phyloP scores from a whole-genome alignment of 2,888 invertebrate species.

The Caenorhabditis sp. region DNA sequence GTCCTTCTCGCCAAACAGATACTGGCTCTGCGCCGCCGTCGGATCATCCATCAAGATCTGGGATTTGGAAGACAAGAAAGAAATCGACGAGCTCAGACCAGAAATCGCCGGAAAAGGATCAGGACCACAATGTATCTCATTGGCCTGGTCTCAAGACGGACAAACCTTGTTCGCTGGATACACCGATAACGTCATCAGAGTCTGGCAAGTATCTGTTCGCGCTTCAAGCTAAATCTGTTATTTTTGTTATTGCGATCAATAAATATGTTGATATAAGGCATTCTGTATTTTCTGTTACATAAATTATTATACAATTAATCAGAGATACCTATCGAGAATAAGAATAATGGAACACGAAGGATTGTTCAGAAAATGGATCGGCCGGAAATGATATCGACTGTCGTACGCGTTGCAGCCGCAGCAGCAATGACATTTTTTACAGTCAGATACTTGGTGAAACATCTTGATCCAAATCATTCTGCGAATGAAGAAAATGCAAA shows the following conservation, averaged over 20 bases:
- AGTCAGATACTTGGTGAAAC: constrained; percentile 49
- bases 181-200: constrained; percentile 95
- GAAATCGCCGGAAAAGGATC: constrained; percentile 79
- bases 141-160: constrained; percentile 97
- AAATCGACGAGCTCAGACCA: constrained; percentile 97
- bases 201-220: constrained; percentile 85
- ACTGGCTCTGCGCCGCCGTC: constrained; percentile 99
- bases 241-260: constrained; percentile 37
- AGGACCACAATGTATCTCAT: constrained; percentile 87
- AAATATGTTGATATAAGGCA: constrained; percentile 40
- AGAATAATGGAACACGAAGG: not conserved
- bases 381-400: constrained; percentile 43
- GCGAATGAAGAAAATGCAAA: constrained; percentile 59
- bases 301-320: constrained; percentile 29
- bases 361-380: constrained; percentile 26
- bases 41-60: constrained; percentile 98
- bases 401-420: constrained; percentile 46
- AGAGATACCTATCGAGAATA: constrained; percentile 10
- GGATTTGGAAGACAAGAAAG: constrained; percentile 99
- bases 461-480: constrained; percentile 56
- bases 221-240: constrained; percentile 34
- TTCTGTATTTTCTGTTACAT: constrained; percentile 10
- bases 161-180: constrained; percentile 93
- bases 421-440: constrained; percentile 48
- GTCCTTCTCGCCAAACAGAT: constrained; percentile 96